A percentile compares a stretch with the other conserved stretches of the same genome.
Conservation (phyloP, 2,888 invertebrate genomes). For the Pachymerium ferrugineum region DNA sequence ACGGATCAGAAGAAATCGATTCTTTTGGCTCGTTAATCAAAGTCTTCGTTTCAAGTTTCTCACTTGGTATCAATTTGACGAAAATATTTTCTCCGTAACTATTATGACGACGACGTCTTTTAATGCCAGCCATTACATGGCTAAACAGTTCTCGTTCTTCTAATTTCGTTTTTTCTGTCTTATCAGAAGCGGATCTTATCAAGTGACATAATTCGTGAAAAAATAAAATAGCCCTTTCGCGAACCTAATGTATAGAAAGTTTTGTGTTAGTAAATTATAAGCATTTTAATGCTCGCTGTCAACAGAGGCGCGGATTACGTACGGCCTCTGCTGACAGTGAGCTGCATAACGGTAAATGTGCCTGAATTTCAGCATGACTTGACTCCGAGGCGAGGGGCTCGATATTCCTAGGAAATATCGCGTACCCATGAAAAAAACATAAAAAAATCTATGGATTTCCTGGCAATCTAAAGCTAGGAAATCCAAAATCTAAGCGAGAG, state of each 20-base stretch:
- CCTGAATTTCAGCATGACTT: too few species aligned
- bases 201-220: conserved; percentile 39
- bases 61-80: conserved; percentile 3
- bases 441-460: too few species aligned
- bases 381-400: too few species aligned
- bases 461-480: too few species aligned
- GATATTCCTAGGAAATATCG: too few species aligned
- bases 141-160: neutral
- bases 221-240: conserved; percentile 39
- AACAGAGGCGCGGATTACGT: too few species aligned
- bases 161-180: neutral
- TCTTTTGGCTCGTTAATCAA: neutral
- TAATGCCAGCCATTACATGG: conserved; percentile 26
- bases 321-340: too few species aligned
- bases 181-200: conserved; percentile 35
- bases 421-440: too few species aligned
- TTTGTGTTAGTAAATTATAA: too few species aligned
- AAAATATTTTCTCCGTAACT: neutral
- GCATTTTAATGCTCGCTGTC: too few species aligned
- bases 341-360: too few species aligned
- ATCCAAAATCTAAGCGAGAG: too few species aligned
- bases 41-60: neutral
- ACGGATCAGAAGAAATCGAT: neutral
- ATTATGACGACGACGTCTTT: conserved; percentile 33
- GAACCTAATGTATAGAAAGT: conserved; percentile 38